Evolutionary conservation across 2,888 invertebrate genomes (phyloP), one percentile per base, ranked within the genome.

Genomic region (Lasioglossum zephyrum): DNA sequence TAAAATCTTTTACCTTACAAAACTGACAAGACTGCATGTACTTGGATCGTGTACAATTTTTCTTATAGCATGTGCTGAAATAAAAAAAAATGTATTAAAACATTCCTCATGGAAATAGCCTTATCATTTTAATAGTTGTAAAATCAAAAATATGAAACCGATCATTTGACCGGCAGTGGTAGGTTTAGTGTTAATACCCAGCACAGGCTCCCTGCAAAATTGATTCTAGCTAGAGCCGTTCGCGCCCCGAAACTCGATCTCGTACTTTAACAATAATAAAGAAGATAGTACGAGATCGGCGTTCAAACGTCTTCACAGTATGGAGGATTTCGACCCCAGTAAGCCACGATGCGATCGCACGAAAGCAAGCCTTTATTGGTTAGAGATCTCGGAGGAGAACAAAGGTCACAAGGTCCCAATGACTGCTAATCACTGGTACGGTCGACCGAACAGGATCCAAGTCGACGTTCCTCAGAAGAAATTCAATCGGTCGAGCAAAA

Each of bases 321-420:
- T 82, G 66, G 90, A 88, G 44, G 87, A 88, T 73, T 92, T 89
- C 81, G 94, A 94, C 87, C 92, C 88, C 47, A 87, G 77, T 31
- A 93, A 92, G 76, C 77, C 88, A 39, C 92, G 94, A 22, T 93
- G 92, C 88, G 93, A 94, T 89, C 91, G 93, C 69, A 81, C 86
- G 49, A 92, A 88, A 75, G 87, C 77, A 47, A 88, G 75, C 79
- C 86, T 90, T 69, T 88, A 92, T 85, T 93, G 94, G 93, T 75
- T 70, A 18, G 90, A 87, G 81, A 93, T 94, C 87, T 81, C 92
- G 73, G 87, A 91, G 47, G 93, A 94, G 89, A 92, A 93, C 82
- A 89, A 91, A 82, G 86, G 81, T 84, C 92, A 88, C 85, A 90
- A 84, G 79, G 89, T 94, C 31, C 89, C 92, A 39, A 89, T 92